Evolutionary conservation across 2,113 vertebrate genomes (phyloP).

Genomic region (Siniperca knerii): DNA sequence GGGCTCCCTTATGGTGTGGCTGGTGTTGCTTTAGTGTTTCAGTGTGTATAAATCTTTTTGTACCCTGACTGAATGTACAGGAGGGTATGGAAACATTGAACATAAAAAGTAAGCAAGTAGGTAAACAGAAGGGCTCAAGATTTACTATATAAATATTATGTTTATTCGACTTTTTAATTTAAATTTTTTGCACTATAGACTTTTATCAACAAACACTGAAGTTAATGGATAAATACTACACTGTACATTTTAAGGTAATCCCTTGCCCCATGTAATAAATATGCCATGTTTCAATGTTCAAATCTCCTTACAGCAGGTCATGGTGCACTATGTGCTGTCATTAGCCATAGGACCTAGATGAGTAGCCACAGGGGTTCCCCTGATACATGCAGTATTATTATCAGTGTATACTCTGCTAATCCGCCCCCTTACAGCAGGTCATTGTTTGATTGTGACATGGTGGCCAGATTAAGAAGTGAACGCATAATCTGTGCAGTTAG

Average conservation of each 20-base stretch:
- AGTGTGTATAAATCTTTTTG: constrained; percentile 12
- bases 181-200: neutral
- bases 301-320: constrained; percentile 45
- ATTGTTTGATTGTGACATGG: constrained; percentile 61
- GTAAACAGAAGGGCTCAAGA: neutral
- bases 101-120: neutral
- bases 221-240: neutral
- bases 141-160: neutral
- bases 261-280: constrained; percentile 7
- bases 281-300: constrained; percentile 11
- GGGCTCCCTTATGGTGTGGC: constrained; percentile 11
- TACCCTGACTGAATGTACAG: neutral
- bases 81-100: neutral
- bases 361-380: constrained; percentile 15
- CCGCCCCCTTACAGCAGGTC: constrained; percentile 38
- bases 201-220: neutral
- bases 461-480: constrained; percentile 61
- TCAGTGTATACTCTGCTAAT: constrained; percentile 31
- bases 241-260: neutral
- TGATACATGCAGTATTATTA: constrained; percentile 31
- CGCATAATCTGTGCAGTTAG: constrained; percentile 56
- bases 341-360: constrained; percentile 45
- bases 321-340: constrained; percentile 11
- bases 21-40: constrained; percentile 23
- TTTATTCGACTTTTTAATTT: neutral